Conservation (phyloP, 2,113 vertebrate genomes). For the Oncorhynchus masou region DNA sequence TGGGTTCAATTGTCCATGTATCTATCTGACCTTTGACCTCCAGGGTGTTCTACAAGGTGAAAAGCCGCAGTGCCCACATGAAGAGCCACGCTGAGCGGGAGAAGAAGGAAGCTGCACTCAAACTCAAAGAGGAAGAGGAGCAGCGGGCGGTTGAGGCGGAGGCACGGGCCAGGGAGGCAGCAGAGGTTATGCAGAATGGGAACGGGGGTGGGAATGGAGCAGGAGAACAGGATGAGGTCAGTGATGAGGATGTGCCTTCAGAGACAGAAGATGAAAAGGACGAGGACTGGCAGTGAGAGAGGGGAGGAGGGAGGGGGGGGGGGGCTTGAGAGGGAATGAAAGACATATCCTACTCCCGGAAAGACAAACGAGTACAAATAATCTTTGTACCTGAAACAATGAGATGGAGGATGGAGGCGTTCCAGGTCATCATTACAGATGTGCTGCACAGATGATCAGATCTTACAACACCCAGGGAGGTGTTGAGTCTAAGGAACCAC, state of each 20-base stretch:
- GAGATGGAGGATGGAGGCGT: too few relatives aligned
- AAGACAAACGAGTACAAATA: background rate
- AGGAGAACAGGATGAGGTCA: slow-evolving; percentile 53
- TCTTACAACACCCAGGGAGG: too few relatives aligned
- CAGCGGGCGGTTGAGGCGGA: slow-evolving; percentile 26
- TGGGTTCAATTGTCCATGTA: too few relatives aligned
- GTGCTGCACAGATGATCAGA: too few relatives aligned
- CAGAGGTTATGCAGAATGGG: background rate
- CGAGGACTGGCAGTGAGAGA: slow-evolving; percentile 72
- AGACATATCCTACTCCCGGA: background rate
- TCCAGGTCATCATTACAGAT: too few relatives aligned
- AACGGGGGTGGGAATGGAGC: slow-evolving; percentile 52
- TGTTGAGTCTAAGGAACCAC: too few relatives aligned
- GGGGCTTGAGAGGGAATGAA: background rate
- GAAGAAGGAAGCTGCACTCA: slow-evolving; percentile 90
- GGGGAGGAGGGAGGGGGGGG: background rate
- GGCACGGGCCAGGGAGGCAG: rapidly evolving
- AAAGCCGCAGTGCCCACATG: slow-evolving; percentile 98
- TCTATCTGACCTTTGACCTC: background rate
- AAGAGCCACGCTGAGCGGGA: slow-evolving; percentile 97
- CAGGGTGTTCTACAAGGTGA: slow-evolving; percentile 96
- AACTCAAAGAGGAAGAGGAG: slow-evolving; percentile 80
- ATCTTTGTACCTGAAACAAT: too few relatives aligned
- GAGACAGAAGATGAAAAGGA: slow-evolving; percentile 77
- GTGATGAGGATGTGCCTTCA: slow-evolving; percentile 68